Evolutionary conservation across 2,113 vertebrate species (phyloP).

Genomic region (Myiopsitta monachus): DNA sequence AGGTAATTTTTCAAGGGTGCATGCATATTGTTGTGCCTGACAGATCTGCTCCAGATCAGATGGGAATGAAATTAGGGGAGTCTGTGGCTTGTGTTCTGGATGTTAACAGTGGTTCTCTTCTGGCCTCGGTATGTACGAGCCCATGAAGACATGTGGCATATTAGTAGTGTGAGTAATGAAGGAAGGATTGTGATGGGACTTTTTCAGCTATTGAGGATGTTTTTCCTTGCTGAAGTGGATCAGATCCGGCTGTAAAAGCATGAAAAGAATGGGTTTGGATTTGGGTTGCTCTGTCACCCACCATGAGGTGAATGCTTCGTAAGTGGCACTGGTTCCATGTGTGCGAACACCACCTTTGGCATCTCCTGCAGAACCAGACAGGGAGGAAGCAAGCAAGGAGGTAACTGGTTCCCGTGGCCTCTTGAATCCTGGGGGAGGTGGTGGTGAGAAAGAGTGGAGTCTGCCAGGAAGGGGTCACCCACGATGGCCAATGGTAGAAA

Average conservation of each 20-base stretch:
- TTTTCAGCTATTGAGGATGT: background rate
- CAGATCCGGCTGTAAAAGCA: background rate
- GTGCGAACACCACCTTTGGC: fast-evolving
- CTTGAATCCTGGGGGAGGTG: background rate
- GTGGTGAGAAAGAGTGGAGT: constrained; percentile 16
- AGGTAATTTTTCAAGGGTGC: background rate
- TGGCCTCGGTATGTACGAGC: background rate
- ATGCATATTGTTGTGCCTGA: background rate
- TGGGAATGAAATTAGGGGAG: background rate
- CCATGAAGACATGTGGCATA: background rate
- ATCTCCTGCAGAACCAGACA: background rate
- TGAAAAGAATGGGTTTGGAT: background rate
- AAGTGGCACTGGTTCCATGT: background rate
- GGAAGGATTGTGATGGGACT: background rate
- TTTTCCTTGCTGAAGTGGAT: background rate
- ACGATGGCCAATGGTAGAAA: background rate
- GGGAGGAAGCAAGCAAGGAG: background rate
- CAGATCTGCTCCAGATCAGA: background rate
- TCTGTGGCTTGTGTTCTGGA: background rate
- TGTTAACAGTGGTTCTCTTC: background rate
- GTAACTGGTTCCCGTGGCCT: constrained; percentile 25
- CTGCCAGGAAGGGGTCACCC: background rate
- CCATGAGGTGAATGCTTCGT: background rate
- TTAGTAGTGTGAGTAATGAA: background rate
- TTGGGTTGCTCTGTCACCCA: background rate